Evolutionary conservation across 2,113 vertebrate genomes (phyloP).

Genomic region (Macroglossus sobrinus): DNA sequence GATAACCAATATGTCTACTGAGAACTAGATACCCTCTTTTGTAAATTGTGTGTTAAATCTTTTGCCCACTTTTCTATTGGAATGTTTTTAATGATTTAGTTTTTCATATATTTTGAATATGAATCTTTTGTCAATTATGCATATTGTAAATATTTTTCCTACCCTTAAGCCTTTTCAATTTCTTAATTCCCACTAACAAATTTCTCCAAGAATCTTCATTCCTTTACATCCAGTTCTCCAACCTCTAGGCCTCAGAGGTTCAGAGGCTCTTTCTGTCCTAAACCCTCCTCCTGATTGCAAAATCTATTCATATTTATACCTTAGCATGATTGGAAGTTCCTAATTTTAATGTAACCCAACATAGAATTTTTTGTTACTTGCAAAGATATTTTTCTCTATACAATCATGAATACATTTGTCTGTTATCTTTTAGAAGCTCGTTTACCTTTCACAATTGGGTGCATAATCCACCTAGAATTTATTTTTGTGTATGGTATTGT

Average conservation of each 20-base stretch:
- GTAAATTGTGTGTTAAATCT: background rate
- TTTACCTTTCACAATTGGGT: background rate
- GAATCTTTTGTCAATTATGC: background rate
- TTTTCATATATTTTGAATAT: background rate
- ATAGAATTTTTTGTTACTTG: background rate
- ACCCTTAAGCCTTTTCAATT: background rate
- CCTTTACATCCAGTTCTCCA: background rate
- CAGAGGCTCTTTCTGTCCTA: background rate
- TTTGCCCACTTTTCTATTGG: background rate
- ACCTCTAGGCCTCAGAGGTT: background rate
- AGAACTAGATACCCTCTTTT: background rate
- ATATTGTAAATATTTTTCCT: background rate
- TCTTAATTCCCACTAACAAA: background rate
- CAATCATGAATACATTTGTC: background rate
- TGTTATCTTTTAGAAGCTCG: background rate
- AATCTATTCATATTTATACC: background rate
- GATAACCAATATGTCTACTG: background rate
- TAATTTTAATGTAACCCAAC: background rate
- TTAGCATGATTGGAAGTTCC: background rate
- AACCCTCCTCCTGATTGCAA: background rate
- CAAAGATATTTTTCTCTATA: background rate
- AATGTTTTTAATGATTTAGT: background rate
- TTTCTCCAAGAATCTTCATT: background rate
- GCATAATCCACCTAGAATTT: background rate
- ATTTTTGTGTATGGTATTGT: background rate